Base-by-base conservation (phyloP, 2,888 invertebrate species). In the Miltochrista miniata region DNA sequence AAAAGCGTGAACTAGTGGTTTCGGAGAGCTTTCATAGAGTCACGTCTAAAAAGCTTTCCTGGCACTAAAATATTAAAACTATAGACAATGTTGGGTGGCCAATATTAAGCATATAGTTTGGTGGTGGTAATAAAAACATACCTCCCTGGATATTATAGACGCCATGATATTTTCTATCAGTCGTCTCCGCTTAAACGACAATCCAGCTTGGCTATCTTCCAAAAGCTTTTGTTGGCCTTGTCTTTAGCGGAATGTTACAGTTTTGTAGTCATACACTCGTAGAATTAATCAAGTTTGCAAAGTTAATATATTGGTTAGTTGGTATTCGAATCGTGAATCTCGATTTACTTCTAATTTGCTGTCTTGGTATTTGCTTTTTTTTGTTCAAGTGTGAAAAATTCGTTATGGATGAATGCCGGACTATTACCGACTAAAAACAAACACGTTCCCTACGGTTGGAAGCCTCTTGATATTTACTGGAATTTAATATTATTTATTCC, bases 121-220 rank as follows among this genome's bases (percentile, higher is more conserved):
- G 50, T 60, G 2, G 5, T 24, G 5, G 59, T 64, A 67, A 72
- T 76, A 79, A 78, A n/a, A 77, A 73, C 73, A 76, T 70, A 24
- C 18, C 18, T 24, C 18, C 18, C 18, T 71, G 70, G 68, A 64
- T 73, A 72, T 72, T 74, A 80, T 80, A 68, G 73, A 74, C 72
- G 68, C 65, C 69, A 69, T 69, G 69, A 75, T 76, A 76, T 79
- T 81, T 77, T 66, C 70, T 68, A 75, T 74, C 77, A 70, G 72
- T 74, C 71, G 72, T 74, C 71, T 76, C 79, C 78, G 63, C 52
- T 73, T 72, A 70, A 66, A 68, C 68, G 70, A 65, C 65, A 53
- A 61, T 65, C 35, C 8, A 24, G 13, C 13, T 83, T 85, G 85
- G 85, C 80, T 51, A n/a, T 30, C 57, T 55, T 76, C 85, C 84